Percentiles rank a stretch among this genome's conserved stretches.
These are phyloP conservation scores for Chromis chromis DNA, from an alignment of 2,797 vertebrate species.

Conservation along the genomic window DNA sequence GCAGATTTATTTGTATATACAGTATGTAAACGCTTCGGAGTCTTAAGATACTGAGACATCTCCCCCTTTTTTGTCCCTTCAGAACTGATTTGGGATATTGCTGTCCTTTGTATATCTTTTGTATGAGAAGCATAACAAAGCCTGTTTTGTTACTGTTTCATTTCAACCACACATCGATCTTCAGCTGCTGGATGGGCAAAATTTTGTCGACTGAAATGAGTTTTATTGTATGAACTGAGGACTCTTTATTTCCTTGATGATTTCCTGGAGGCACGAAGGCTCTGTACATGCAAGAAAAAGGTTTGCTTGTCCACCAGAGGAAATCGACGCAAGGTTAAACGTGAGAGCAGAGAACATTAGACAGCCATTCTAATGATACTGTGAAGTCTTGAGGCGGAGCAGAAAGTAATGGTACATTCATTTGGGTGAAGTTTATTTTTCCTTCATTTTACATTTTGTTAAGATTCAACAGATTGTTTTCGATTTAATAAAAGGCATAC, in stretches of 20 bases:
- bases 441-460: conserved; percentile 76
- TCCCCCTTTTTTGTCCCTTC: conserved; percentile 43
- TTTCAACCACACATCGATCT: conserved; percentile 58
- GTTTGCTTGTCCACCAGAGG: conserved; percentile 45
- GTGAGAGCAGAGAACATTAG: conserved; percentile 40
- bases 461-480: conserved; percentile 79
- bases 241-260: conserved; percentile 47
- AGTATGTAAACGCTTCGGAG: conserved; percentile 74
- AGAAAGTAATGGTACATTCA: conserved; percentile 71
- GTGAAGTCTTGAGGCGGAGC: conserved; percentile 63
- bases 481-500: conserved; percentile 86
- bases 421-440: conserved; percentile 61
- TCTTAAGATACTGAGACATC: conserved; percentile 75
- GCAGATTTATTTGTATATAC: conserved; percentile 80
- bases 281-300: conserved; percentile 58
- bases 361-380: conserved; percentile 69
- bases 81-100: conserved; percentile 53
- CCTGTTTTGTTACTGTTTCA: conserved; percentile 51
- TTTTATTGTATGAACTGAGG: conserved; percentile 51
- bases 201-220: conserved; percentile 40
- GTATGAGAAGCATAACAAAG: conserved; percentile 47
- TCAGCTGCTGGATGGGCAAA: conserved; percentile 43
- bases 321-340: conserved; percentile 38
- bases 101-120: conserved; percentile 68
- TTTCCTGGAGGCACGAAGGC: conserved; percentile 55